These are phyloP conservation scores for Perognathus longimembris DNA, from an alignment of 2,113 vertebrate species.

Conservation along the genomic window DNA sequence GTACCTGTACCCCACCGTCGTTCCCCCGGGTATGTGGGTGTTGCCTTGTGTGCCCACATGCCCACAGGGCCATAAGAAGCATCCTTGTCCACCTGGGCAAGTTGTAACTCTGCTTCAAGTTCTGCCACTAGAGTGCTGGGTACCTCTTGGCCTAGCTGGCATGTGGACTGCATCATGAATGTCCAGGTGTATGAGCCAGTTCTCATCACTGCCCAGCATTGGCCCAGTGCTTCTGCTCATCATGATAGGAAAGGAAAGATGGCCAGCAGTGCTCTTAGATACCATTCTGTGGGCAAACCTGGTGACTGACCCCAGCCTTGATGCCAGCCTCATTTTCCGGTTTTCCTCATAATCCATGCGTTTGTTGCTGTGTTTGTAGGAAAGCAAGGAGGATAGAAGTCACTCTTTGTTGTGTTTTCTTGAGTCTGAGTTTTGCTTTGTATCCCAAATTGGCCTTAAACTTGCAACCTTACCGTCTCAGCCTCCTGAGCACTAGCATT, in stretches of 20 bases:
- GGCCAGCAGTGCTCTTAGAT: accelerated
- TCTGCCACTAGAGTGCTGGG: neutral
- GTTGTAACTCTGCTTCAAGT: neutral
- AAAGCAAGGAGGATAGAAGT: neutral
- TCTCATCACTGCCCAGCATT: accelerated
- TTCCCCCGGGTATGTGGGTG: accelerated
- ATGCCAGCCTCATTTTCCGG: neutral
- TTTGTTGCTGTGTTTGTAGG: neutral
- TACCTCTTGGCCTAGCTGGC: neutral
- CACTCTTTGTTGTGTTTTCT: neutral
- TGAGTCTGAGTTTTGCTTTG: neutral
- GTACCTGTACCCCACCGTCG: neutral
- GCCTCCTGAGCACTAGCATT: neutral
- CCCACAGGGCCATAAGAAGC: neutral
- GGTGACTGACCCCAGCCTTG: accelerated
- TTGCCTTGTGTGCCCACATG: too few species aligned
- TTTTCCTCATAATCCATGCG: neutral
- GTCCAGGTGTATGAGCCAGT: accelerated
- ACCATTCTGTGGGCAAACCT: too few species aligned
- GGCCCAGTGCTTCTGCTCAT: accelerated
- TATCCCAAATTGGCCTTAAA: too few species aligned
- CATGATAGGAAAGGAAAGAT: accelerated
- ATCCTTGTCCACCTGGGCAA: accelerated
- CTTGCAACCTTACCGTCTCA: neutral
- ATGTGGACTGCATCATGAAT: accelerated